A percentile compares a stretch with the other conserved stretches of the same genome.
phyloP scores from a whole-genome alignment of 2,888 invertebrate genomes.

The Bhutanitis thaidina region DNA sequence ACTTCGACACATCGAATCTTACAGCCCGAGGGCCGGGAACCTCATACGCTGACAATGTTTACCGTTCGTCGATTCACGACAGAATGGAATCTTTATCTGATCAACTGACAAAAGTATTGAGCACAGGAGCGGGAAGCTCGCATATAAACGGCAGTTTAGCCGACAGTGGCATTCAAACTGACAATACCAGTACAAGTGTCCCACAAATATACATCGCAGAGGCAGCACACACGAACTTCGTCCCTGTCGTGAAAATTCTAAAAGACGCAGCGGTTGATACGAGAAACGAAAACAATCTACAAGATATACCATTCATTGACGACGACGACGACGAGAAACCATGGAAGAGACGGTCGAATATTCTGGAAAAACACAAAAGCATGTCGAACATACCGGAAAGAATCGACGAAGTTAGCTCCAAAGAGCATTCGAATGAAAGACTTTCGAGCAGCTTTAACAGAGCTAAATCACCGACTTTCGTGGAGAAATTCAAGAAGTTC shows the following conservation, averaged over 20 bases:
- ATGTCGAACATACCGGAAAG: constrained; percentile 69
- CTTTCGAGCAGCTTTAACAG: constrained; percentile 61
- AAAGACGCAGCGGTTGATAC: constrained; percentile 72
- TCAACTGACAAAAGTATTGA: constrained; percentile 66
- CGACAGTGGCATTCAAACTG: constrained; percentile 72
- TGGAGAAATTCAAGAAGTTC: constrained; percentile 71
- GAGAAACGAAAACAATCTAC: constrained; percentile 67
- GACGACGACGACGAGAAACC: constrained; percentile 56
- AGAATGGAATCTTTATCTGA: constrained; percentile 65
- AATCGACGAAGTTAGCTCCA: constrained; percentile 55
- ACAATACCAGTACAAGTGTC: constrained; percentile 69
- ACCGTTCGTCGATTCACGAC: constrained; percentile 52
- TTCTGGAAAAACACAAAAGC: constrained; percentile 66
- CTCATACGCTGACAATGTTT: constrained; percentile 58
- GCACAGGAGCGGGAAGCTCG: constrained; percentile 66
- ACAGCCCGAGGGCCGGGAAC: constrained; percentile 50
- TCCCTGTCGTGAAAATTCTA: constrained; percentile 41
- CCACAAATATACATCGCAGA: constrained; percentile 65
- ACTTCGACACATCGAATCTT: constrained; percentile 63
- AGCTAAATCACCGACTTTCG: constrained; percentile 68
- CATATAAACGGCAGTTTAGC: constrained; percentile 72
- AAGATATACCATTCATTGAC: constrained; percentile 73
- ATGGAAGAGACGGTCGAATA: constrained; percentile 44
- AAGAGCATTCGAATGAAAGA: constrained; percentile 55
- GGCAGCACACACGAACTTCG: constrained; percentile 30